Evolutionary conservation across 2,113 vertebrate genomes (phyloP).

Genomic region (Eolophus roseicapilla): DNA sequence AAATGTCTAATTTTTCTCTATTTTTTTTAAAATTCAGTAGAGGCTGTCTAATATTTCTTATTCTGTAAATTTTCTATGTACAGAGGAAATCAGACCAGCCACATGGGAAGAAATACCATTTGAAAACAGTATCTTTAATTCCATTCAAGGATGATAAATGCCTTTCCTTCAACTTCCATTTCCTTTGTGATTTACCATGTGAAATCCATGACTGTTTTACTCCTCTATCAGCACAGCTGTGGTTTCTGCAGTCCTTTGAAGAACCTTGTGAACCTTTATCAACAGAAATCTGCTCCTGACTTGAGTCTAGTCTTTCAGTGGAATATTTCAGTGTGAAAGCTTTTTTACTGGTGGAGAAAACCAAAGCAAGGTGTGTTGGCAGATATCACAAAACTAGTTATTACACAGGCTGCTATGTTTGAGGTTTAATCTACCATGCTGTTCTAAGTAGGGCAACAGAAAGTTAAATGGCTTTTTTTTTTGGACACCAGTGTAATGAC

Average conservation of each 20-base stretch:
- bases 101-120: not conserved
- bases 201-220: not conserved
- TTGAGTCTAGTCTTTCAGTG: not conserved
- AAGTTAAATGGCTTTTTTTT: not conserved
- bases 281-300: not conserved
- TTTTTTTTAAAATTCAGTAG: not conserved
- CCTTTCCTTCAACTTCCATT: not conserved
- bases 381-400: not conserved
- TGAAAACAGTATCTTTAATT: not conserved
- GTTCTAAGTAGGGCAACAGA: not conserved
- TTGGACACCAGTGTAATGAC: not conserved
- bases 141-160: not conserved
- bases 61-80: not conserved
- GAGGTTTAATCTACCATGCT: not conserved
- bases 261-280: not conserved
- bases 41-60: not conserved
- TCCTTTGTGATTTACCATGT: not conserved
- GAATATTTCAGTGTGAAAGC: not conserved
- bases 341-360: not conserved
- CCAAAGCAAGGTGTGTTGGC: not conserved
- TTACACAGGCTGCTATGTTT: not conserved
- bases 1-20: not conserved
- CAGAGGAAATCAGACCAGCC: not conserved
- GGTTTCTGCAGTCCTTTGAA: not conserved
- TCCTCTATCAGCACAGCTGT: not conserved